Percentiles rank a stretch among this genome's conserved stretches.
phyloP scores from a whole-genome alignment of 2,888 invertebrate species.

The Octodonta nipae region DNA sequence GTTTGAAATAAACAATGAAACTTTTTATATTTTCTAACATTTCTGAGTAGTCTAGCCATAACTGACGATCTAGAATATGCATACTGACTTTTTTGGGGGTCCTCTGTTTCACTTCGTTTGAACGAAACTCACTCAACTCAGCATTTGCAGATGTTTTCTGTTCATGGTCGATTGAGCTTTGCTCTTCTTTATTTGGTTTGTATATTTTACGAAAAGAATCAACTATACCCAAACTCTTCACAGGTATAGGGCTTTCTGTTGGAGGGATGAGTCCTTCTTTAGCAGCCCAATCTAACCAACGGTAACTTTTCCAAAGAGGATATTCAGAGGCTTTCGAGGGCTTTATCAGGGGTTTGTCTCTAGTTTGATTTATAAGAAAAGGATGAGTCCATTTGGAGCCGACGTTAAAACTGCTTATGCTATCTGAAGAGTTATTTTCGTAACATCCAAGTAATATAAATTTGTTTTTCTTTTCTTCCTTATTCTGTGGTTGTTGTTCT shows the following conservation, averaged over 20 bases:
- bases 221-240: constrained; percentile 26
- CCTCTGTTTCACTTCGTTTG: not conserved
- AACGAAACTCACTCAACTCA: too few species aligned
- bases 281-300: constrained; percentile 38
- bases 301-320: constrained; percentile 35
- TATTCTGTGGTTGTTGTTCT: too few species aligned
- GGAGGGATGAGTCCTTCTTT: constrained; percentile 23
- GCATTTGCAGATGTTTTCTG: too few species aligned
- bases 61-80: not conserved
- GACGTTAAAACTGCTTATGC: too few species aligned
- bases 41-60: constrained; percentile 25
- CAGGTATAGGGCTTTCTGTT: constrained; percentile 17
- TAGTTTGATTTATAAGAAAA: constrained; percentile 30
- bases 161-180: too few species aligned
- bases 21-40: constrained; percentile 17
- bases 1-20: constrained; percentile 26
- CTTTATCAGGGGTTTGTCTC: constrained; percentile 31
- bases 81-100: not conserved
- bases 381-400: constrained; percentile 27
- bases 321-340: constrained; percentile 27
- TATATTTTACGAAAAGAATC: constrained; percentile 19
- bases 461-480: too few species aligned
- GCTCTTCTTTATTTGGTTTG: too few species aligned
- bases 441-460: too few species aligned
- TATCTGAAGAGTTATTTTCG: too few species aligned